phyloP scores from a whole-genome alignment of 2,797 vertebrate species.

The Siniperca undulata region DNA sequence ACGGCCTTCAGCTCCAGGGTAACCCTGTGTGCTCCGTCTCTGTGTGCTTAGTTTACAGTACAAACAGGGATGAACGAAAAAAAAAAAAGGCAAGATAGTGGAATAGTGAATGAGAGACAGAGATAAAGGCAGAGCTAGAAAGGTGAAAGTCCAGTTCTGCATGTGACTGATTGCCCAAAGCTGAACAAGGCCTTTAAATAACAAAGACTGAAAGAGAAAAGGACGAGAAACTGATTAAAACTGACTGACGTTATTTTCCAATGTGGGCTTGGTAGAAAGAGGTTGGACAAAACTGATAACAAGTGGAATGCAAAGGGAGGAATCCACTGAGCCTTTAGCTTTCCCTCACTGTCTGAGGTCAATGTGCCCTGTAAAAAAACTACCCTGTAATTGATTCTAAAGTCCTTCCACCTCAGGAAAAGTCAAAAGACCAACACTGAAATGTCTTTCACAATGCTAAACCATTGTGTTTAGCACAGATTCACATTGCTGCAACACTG shows the following conservation, averaged over 20 bases:
- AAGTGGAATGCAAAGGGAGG: conserved; percentile 64
- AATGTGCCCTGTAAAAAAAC: conserved; percentile 4
- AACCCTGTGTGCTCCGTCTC: neutral
- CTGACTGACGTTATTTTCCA: neutral
- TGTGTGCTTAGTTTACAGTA: conserved; percentile 48
- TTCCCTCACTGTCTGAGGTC: conserved; percentile 43
- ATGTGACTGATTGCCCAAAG: conserved; percentile 43
- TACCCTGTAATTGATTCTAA: conserved; percentile 22
- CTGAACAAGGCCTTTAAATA: conserved; percentile 15
- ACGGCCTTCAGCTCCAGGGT: neutral
- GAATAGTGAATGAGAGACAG: conserved; percentile 46
- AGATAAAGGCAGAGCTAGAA: conserved; percentile 47
- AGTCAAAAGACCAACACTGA: conserved; percentile 2
- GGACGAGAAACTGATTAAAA: conserved; percentile 26
- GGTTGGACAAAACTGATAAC: conserved; percentile 46
- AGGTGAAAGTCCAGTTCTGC: conserved; percentile 69
- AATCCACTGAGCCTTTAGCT: conserved; percentile 21
- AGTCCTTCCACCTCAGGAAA: conserved; percentile 26
- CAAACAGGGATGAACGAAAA: conserved; percentile 48
- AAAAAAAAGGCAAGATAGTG: conserved; percentile 24
- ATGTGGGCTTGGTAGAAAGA: neutral
- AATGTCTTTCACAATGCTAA: conserved; percentile 22
- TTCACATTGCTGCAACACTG: conserved; percentile 2
- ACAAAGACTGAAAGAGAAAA: conserved; percentile 20
- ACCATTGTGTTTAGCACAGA: neutral